Percentiles rank a stretch among this genome's conserved stretches.
phyloP scores from a whole-genome alignment of 2,888 invertebrate genomes.

The Clostera curtula region DNA sequence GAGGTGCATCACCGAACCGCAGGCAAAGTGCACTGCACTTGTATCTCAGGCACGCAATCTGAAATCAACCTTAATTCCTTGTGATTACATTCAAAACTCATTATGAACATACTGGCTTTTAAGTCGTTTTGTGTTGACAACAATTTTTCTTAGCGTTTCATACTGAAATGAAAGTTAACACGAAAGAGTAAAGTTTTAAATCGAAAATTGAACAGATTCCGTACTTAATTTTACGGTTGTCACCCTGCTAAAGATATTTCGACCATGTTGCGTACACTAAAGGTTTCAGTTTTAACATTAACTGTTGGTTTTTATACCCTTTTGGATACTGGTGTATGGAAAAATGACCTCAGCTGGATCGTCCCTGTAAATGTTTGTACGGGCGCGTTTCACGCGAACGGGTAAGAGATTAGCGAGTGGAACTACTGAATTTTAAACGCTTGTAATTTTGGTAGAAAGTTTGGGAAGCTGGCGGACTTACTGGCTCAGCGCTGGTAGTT shows the following conservation, averaged over 20 bases:
- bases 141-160: conserved; percentile 21
- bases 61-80: conserved; percentile 17
- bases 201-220: conserved; percentile 22
- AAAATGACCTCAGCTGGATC: conserved; percentile 70
- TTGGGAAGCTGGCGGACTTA: conserved; percentile 14
- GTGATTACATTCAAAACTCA: conserved; percentile 12
- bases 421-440: conserved; percentile 35
- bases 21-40: conserved; percentile 66
- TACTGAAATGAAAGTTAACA: conserved; percentile 42
- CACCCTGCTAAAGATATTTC: conserved; percentile 15
- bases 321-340: conserved; percentile 22
- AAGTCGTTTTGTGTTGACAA: conserved; percentile 21
- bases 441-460: conserved; percentile 27
- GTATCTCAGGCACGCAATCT: conserved; percentile 16
- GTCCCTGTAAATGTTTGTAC: conserved; percentile 67
- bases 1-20: conserved; percentile 55
- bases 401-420: conserved; percentile 54
- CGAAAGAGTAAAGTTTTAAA: conserved; percentile 38
- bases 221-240: conserved; percentile 42
- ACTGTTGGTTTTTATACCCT: conserved; percentile 27
- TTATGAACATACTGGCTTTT: conserved; percentile 6
- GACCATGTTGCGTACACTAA: conserved; percentile 6
- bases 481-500: conserved; percentile 15
- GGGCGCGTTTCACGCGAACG: conserved; percentile 52
- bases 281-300: conserved; percentile 16